phyloP scores from a whole-genome alignment of 2,797 vertebrate species.

The Enteromius paludinosus region DNA sequence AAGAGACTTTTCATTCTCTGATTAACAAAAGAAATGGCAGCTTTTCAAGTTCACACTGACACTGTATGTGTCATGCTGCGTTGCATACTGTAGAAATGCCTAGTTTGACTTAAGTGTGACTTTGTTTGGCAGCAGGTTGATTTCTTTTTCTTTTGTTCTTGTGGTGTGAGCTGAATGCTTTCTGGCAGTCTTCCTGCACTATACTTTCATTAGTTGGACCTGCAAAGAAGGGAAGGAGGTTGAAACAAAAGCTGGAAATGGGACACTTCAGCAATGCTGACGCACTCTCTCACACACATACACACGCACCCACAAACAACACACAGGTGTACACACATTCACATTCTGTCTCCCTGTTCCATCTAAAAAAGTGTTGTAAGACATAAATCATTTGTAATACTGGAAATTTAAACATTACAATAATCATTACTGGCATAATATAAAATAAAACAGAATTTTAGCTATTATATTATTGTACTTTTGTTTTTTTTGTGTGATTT shows the following conservation, averaged over 20 bases:
- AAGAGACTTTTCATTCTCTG: neutral
- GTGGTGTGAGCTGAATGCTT: slow-evolving; percentile 6
- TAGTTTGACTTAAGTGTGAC: neutral
- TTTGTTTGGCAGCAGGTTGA: neutral
- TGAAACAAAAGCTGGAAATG: slow-evolving; percentile 76
- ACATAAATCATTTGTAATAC: neutral
- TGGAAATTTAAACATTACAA: no score
- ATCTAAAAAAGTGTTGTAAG: slow-evolving; percentile 1
- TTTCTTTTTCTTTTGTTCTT: neutral
- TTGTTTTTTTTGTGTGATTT: no score
- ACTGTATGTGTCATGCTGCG: neutral
- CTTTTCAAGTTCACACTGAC: slow-evolving; percentile 6
- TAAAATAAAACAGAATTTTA: no score
- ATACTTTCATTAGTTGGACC: slow-evolving; percentile 35
- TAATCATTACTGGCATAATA: no score
- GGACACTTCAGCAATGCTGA: slow-evolving; percentile 50
- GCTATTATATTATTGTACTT: no score
- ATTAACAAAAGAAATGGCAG: neutral
- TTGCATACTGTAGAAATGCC: neutral
- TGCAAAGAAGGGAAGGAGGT: slow-evolving; percentile 55
- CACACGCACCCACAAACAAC: slow-evolving; percentile 20
- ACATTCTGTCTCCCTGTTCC: slow-evolving; percentile 3
- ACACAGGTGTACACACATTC: slow-evolving; percentile 5
- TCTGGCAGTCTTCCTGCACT: slow-evolving; percentile 19
- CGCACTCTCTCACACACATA: neutral